Percentiles rank a stretch among this genome's conserved stretches.
phyloP scores from a whole-genome alignment of 2,797 vertebrate genomes.

The Heterohyrax brucei region DNA sequence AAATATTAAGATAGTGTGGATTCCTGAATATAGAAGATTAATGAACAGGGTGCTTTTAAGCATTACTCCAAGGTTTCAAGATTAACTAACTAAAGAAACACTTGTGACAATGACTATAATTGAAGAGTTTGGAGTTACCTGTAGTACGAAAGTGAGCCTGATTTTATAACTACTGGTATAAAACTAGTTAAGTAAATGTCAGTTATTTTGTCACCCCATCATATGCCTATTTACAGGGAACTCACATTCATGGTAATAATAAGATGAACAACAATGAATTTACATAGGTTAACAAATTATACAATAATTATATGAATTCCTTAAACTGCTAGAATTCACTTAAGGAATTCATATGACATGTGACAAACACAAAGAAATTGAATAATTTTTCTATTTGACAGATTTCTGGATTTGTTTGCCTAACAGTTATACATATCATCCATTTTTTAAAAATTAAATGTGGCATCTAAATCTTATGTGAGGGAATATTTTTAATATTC shows the following conservation, averaged over 20 bases:
- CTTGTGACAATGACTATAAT: not conserved
- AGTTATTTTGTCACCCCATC: not conserved
- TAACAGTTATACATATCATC: not conserved
- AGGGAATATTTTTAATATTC: not conserved
- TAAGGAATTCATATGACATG: not conserved
- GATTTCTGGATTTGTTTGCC: not conserved
- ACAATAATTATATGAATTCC: not conserved
- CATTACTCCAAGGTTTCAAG: not conserved
- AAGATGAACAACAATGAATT: not conserved
- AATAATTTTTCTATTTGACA: not conserved
- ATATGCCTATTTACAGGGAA: not conserved
- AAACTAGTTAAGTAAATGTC: not conserved
- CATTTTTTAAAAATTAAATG: constrained; percentile 10
- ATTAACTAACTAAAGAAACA: constrained; percentile 2
- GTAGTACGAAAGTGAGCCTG: not conserved
- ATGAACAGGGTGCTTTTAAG: not conserved
- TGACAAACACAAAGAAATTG: not conserved
- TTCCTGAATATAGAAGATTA: not conserved
- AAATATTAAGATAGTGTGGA: not conserved
- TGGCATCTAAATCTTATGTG: not conserved
- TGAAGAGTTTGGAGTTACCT: not conserved
- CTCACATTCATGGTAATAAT: not conserved
- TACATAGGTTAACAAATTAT: not conserved
- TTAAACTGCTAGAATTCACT: not conserved
- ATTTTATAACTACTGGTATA: not conserved